A percentile compares a stretch with the other conserved stretches of the same genome.
These are phyloP conservation scores for Muntiacus reevesi DNA, from an alignment of 2,113 vertebrate genomes.

Conservation along the genomic window DNA sequence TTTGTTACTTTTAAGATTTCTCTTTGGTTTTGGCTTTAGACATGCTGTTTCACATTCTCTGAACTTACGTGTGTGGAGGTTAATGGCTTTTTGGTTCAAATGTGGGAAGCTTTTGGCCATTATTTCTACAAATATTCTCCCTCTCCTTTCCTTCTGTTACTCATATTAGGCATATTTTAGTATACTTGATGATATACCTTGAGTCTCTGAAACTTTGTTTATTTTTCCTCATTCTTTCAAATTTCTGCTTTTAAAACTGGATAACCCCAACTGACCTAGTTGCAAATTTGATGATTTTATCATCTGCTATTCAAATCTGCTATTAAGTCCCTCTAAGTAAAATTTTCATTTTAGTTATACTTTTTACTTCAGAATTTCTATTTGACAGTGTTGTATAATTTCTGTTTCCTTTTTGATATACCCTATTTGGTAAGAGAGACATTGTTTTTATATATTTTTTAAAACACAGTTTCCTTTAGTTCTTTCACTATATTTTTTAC, in stretches of 20 bases:
- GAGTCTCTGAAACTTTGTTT: not conserved
- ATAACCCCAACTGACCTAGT: not conserved
- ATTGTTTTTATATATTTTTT: not conserved
- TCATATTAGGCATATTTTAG: not conserved
- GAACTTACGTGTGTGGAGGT: not conserved
- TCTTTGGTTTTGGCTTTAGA: not conserved
- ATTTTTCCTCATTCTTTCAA: not conserved
- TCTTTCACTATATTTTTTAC: not conserved
- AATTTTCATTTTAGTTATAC: not conserved
- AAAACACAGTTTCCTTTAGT: not conserved
- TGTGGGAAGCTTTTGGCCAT: not conserved
- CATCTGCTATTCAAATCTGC: not conserved
- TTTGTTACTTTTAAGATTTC: not conserved
- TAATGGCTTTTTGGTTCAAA: not conserved
- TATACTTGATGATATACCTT: not conserved
- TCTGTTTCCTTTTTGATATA: not conserved
- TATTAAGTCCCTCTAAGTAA: not conserved
- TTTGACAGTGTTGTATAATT: not conserved
- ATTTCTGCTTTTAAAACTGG: not conserved
- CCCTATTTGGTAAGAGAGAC: not conserved
- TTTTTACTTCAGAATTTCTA: not conserved
- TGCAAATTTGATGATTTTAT: not conserved
- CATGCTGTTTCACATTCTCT: not conserved
- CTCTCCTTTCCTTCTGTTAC: not conserved
- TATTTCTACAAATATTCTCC: not conserved